phyloP scores from a whole-genome alignment of 53 echinoderm and acorn worm genomes.

The Paelopatides confundens region DNA sequence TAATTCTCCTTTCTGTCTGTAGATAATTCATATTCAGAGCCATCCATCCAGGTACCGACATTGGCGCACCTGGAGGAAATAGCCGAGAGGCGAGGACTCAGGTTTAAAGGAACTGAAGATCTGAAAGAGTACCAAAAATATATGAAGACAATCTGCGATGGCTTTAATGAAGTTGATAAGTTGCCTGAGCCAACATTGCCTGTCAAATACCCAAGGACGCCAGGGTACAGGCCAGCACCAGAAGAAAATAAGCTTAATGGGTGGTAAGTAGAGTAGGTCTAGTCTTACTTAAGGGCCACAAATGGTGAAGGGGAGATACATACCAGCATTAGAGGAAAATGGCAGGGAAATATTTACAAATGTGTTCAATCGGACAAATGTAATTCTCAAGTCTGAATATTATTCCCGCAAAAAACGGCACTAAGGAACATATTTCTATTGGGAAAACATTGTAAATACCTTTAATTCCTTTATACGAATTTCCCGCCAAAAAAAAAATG shows the following conservation, averaged over 20 bases:
- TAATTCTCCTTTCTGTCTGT: no score
- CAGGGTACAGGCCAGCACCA: conserved; percentile 70
- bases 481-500: no score
- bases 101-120: conserved; percentile 11
- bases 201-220: conserved; percentile 78
- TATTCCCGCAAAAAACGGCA: no score
- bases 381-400: no score
- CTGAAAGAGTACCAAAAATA: conserved; percentile 52
- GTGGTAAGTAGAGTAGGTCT: conserved; percentile 62
- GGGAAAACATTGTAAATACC: no score
- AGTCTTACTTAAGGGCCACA: no score
- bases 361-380: no score
- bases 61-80: conserved; percentile 38
- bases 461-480: no score
- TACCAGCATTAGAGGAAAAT: no score
- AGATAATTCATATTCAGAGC: conserved; percentile 24
- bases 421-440: no score
- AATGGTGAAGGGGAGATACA: no score
- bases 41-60: conserved; percentile 33
- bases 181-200: conserved; percentile 77
- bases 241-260: conserved; percentile 80
- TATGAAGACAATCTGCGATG: conserved; percentile 53
- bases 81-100: background rate
- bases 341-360: no score
- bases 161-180: conserved; percentile 48